A percentile compares a stretch with the other conserved stretches of the same genome.
phyloP scores from a whole-genome alignment of 2,797 vertebrate genomes.

The Chrysocyon brachyurus region DNA sequence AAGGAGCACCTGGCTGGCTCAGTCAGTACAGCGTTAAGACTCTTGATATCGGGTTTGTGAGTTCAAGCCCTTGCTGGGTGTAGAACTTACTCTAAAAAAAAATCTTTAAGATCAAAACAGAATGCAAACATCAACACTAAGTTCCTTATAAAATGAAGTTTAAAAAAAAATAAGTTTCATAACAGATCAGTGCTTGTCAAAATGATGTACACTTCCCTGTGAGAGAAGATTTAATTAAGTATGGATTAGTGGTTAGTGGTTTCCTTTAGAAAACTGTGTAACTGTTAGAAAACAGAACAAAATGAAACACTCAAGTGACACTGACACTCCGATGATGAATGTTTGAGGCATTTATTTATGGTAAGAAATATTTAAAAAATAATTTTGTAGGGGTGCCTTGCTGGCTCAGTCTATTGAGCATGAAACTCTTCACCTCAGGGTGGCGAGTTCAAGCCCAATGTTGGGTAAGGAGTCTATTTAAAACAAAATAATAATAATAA shows the following conservation, averaged over 20 bases:
- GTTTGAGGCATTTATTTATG: not conserved
- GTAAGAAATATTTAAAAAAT: not conserved
- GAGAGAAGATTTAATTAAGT: constrained; percentile 50
- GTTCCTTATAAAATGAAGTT: not conserved
- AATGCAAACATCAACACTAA: not conserved
- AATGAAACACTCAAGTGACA: not conserved
- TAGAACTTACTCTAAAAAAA: not conserved
- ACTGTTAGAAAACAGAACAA: not conserved
- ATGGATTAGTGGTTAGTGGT: constrained; percentile 20
- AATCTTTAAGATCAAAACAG: not conserved
- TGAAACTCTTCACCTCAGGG: too few relatives aligned
- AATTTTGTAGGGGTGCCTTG: not conserved
- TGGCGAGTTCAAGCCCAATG: too few relatives aligned
- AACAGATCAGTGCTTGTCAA: not conserved
- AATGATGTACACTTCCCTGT: not conserved
- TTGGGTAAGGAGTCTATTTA: too few relatives aligned
- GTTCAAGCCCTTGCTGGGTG: too few relatives aligned
- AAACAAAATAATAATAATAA: not conserved
- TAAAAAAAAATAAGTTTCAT: not conserved
- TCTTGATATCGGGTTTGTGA: too few relatives aligned
- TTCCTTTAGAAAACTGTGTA: not conserved
- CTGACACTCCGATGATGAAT: not conserved
- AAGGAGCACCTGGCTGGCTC: too few relatives aligned
- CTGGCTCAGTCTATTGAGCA: too few relatives aligned
- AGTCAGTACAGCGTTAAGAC: too few relatives aligned